A percentile compares a stretch with the other conserved stretches of the same genome.
Evolutionary conservation across 2,797 vertebrate genomes (phyloP).

Genomic region (Oophaga sylvatica): DNA sequence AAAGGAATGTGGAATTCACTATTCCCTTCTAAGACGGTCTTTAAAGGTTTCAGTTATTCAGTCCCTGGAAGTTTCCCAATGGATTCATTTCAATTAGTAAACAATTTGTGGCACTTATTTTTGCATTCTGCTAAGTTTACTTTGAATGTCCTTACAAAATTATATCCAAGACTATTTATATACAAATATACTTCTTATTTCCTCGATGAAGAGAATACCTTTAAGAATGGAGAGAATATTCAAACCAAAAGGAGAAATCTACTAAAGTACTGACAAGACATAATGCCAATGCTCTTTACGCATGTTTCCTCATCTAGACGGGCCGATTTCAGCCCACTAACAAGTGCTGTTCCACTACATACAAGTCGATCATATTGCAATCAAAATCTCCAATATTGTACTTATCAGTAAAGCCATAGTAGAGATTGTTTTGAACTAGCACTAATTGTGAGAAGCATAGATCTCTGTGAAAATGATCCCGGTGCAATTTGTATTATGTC

Average conservation of each 20-base stretch:
- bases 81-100: constrained; percentile 48
- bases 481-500: too few species aligned
- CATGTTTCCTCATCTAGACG: too few species aligned
- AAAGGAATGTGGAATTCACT: constrained; percentile 36
- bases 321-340: too few species aligned
- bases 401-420: too few species aligned
- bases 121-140: constrained; percentile 28
- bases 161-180: constrained; percentile 28
- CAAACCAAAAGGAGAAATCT: not conserved
- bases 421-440: too few species aligned
- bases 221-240: not conserved
- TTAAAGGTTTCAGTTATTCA: constrained; percentile 34
- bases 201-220: not conserved
- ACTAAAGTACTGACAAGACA: not conserved
- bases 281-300: not conserved
- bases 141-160: constrained; percentile 30
- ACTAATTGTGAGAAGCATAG: too few species aligned
- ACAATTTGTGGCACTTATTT: constrained; percentile 41
- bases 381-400: too few species aligned
- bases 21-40: constrained; percentile 56
- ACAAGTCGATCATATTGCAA: too few species aligned
- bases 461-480: too few species aligned
- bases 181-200: not conserved
- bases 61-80: constrained; percentile 48
- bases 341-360: too few species aligned